Base-by-base conservation (phyloP, 2,888 invertebrate genomes). In the Sturmia bella region DNA sequence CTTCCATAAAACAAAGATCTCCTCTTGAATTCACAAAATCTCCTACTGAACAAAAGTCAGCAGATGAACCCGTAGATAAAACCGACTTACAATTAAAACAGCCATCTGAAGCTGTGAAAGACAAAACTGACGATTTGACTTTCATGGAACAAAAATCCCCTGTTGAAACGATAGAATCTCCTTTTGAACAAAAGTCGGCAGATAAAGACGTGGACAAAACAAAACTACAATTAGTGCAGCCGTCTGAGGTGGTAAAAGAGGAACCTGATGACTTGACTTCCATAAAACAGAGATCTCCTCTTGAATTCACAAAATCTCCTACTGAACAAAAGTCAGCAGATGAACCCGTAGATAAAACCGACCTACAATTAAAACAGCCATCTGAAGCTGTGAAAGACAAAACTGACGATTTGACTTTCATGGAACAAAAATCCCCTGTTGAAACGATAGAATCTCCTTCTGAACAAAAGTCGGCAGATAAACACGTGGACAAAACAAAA, bases 231-330 rank as follows among this genome's bases (percentile, higher is more conserved):
- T 7, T 7, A 43, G 43, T 4, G 13, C 43, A n/a, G 2, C 43
- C 43, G 1, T n/a, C 43, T n/a, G 19, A 3, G 4, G 6, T 56
- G 75, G 59, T 27, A 19, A 9, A 6, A 24, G n/a, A 43, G 24
- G 7, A 57, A 17, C 17, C 56, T 9, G 15, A 32, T 7, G 45
- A 45, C 3, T 37, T 48, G 37, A 61, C 21, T n/a, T 6, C 3
- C 13, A 17, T 13, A 17, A 27, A 39, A 72, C 52, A 24, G 15
- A 64, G 56, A 17, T 32, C 56, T 17, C 37, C 56, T 3, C 11
- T 61, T 9, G 45, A 61, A 43, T 50, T 41, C 12, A 1, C 41
- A n/a, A 63, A 43, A 56, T 39, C 54, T 12, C 6, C 17, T 54
- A 24, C 32, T 13, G 27, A 41, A 37, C 11, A 3, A 1, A 52